Evolutionary conservation across 2,888 invertebrate species (phyloP), one percentile per base, ranked within the genome.

Genomic region (Hedychridium roseum): DNA sequence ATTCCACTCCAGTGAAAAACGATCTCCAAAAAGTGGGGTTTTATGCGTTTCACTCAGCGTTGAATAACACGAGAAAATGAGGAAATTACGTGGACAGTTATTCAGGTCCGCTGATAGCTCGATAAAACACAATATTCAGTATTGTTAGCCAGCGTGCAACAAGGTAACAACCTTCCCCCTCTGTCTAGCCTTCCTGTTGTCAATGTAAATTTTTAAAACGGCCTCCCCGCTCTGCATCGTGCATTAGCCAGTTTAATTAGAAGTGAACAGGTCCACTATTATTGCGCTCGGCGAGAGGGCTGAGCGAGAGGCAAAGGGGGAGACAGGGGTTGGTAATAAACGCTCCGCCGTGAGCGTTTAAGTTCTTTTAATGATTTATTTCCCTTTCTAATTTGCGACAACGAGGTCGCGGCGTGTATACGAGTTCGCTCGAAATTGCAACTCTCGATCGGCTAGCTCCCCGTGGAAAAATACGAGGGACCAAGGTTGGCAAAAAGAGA

Each of bases 181-280:
- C n/a, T n/a, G n/a, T n/a, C n/a, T n/a, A n/a, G n/a, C n/a, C n/a
- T n/a, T n/a, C n/a, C n/a, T n/a, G n/a, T n/a, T 39, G 48, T 34
- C 40, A 50, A 60, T 53, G 49, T 64, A 50, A 56, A 60, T 64
- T 55, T 57, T 57, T 60, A 48, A 57, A 53, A 21, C 35, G 16
- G n/a, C 47, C 36, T 7, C 34, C 36, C 20, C 40, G 17, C 11
- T n/a, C 26, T 16, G 46, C 31, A 17, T 28, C 44, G 31, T 9
- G 43, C 30, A 53, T 56, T 50, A 57, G 47, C 42, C 27, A 30
- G 41, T 50, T 60, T 42, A 50, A 56, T 48, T 41, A 47, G 43
- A 43, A 41, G 37, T 35, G 39, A 46, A 47, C 44, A 12, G 11
- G 28, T 16, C 43, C 34, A 45, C 52, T 50, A 38, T 49, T 32